Conservation (phyloP, 2,888 invertebrate species). For the Lobophora halterata region DNA sequence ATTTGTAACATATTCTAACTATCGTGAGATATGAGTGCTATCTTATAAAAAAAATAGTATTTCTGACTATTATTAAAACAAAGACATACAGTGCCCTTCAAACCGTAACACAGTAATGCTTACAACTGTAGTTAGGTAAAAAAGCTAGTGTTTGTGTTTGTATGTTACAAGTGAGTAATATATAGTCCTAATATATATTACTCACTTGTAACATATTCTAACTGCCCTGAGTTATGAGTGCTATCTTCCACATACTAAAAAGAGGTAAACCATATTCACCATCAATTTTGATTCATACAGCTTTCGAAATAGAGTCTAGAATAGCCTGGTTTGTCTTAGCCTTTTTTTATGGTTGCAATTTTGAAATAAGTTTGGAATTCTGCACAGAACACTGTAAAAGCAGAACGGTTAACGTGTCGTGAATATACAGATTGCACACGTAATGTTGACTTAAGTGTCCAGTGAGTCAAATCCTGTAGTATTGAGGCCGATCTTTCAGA, state of each 20-base stretch:
- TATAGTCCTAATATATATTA: too few relatives aligned
- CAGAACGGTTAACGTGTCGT: conserved; percentile 14
- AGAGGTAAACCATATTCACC: neutral
- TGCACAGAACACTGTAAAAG: conserved; percentile 28
- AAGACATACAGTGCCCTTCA: too few relatives aligned
- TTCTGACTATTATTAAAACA: too few relatives aligned
- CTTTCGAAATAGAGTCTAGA: neutral
- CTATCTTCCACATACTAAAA: neutral
- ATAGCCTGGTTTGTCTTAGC: neutral
- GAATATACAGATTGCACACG: conserved; percentile 24
- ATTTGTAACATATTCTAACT: too few relatives aligned
- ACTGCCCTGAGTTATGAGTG: neutral
- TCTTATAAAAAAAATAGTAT: too few relatives aligned
- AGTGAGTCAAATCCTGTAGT: conserved; percentile 23
- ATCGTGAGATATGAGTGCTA: too few relatives aligned
- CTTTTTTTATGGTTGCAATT: conserved; percentile 19
- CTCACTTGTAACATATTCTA: too few relatives aligned
- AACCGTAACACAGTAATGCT: too few relatives aligned
- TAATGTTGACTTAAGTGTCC: conserved; percentile 17
- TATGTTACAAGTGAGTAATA: too few relatives aligned
- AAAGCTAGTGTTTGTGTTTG: too few relatives aligned
- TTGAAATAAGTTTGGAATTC: conserved; percentile 36
- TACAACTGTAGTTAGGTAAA: too few relatives aligned
- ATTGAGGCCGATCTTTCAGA: conserved; percentile 18
- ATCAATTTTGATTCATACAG: neutral